Evolutionary conservation across 2,113 vertebrate species (phyloP).

Genomic region (Ondatra zibethicus): DNA sequence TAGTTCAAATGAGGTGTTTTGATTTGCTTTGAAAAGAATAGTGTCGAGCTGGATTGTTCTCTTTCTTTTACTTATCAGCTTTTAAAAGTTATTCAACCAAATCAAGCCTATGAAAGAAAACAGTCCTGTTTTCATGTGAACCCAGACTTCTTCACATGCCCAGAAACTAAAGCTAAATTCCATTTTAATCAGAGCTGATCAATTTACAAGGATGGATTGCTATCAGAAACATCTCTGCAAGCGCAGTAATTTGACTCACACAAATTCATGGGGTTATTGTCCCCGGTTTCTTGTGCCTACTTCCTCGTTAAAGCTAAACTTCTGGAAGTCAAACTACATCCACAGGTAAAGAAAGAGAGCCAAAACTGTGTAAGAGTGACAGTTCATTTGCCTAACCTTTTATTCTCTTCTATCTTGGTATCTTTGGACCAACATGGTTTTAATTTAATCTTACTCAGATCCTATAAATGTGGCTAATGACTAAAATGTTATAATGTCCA

Average conservation of each 20-base stretch:
- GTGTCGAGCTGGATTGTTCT: constrained; percentile 51
- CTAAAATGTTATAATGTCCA: not conserved
- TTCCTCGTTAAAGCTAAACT: not conserved
- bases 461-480: not conserved
- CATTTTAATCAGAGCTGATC: constrained; percentile 58
- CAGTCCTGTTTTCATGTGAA: constrained; percentile 61
- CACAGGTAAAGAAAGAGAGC: not conserved
- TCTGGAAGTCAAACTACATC: not conserved
- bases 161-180: constrained; percentile 76
- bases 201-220: constrained; percentile 48
- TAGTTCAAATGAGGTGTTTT: constrained; percentile 4
- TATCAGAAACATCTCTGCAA: constrained; percentile 47
- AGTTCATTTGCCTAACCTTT: not conserved
- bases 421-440: constrained; percentile 42
- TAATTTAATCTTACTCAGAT: constrained; percentile 7
- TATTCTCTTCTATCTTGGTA: not conserved
- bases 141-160: constrained; percentile 62
- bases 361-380: not conserved
- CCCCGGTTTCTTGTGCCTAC: not conserved
- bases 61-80: constrained; percentile 29
- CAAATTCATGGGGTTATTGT: not conserved
- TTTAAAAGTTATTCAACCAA: constrained; percentile 62
- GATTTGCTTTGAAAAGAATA: constrained; percentile 37
- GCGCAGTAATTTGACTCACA: constrained; percentile 51
- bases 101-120: constrained; percentile 61